These are phyloP conservation scores for Drosophila prosaltans DNA, from an alignment of 1,140 invertebrate species.

Conservation along the genomic window DNA sequence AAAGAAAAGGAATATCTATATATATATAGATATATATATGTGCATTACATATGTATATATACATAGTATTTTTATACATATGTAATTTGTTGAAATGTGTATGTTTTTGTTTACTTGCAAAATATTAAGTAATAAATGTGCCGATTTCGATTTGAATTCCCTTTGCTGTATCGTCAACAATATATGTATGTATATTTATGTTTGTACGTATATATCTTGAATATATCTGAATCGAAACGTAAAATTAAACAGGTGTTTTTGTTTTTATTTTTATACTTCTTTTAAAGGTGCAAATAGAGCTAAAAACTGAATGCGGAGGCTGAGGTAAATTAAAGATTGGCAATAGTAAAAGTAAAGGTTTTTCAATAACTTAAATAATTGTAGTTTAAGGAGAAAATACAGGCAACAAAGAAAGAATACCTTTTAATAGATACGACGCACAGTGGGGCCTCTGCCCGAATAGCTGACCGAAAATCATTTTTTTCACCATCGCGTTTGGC, in stretches of 20 bases:
- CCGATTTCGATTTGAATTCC: background rate
- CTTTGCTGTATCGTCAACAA: conserved; percentile 1
- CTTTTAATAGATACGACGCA: too few relatives aligned
- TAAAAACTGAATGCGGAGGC: background rate
- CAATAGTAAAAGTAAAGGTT: too few relatives aligned
- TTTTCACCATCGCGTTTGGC: too few relatives aligned
- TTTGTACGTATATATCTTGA: background rate
- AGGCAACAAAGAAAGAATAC: too few relatives aligned
- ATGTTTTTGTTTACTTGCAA: conserved; percentile 4
- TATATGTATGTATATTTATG: background rate
- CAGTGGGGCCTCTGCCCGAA: too few relatives aligned
- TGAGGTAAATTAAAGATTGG: background rate
- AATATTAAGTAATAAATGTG: conserved; percentile 10
- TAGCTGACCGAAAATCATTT: too few relatives aligned
- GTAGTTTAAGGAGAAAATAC: too few relatives aligned
- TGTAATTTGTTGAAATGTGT: background rate
- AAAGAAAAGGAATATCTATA: background rate
- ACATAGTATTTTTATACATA: background rate
- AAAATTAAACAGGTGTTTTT: conserved; percentile 10
- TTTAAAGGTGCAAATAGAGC: background rate
- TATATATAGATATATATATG: background rate
- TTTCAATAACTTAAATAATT: too few relatives aligned
- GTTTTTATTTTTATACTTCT: background rate
- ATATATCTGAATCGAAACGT: background rate
- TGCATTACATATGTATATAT: background rate